Percentiles rank a stretch among this genome's conserved stretches.
Evolutionary conservation across 2,888 invertebrate species (phyloP).

Genomic region (Syritta pipiens): DNA sequence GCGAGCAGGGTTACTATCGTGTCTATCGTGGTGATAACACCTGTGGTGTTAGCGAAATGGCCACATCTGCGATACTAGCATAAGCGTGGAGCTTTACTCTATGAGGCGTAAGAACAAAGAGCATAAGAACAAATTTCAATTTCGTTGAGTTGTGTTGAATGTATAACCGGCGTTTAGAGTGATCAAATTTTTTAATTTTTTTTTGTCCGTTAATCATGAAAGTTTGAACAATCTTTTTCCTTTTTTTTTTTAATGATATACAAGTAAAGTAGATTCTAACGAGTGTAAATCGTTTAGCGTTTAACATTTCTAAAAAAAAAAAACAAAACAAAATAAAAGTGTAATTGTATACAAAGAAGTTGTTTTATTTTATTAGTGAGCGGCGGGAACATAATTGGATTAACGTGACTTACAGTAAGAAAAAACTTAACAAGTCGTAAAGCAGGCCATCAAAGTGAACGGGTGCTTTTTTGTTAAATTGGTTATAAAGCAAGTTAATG

Average conservation of each 20-base stretch:
- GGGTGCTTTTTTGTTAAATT: too few species aligned
- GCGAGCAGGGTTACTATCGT: constrained; percentile 96
- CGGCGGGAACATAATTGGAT: too few species aligned
- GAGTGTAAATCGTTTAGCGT: constrained; percentile 6
- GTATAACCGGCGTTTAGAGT: constrained; percentile 8
- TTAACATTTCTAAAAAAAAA: constrained; percentile 32
- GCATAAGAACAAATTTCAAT: constrained; percentile 27
- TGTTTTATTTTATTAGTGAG: too few species aligned
- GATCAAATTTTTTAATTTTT: too few species aligned
- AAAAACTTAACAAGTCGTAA: too few species aligned
- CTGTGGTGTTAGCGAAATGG: constrained; percentile 94
- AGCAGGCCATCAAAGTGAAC: too few species aligned
- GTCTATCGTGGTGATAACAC: constrained; percentile 96
- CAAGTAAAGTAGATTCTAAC: constrained; percentile 14
- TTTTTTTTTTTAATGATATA: constrained; percentile 14
- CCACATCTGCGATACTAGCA: constrained; percentile 88
- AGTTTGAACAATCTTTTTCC: not conserved
- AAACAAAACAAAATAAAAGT: not conserved
- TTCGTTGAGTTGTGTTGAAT: constrained; percentile 12
- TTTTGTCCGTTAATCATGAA: constrained; percentile 1
- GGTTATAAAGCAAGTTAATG: too few species aligned
- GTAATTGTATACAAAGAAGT: not conserved
- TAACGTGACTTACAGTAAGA: too few species aligned
- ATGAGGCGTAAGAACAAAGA: too few species aligned
- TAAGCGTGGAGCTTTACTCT: too few species aligned